Conservation (phyloP, 1,140 invertebrate species). For the Lucilia cuprina region DNA sequence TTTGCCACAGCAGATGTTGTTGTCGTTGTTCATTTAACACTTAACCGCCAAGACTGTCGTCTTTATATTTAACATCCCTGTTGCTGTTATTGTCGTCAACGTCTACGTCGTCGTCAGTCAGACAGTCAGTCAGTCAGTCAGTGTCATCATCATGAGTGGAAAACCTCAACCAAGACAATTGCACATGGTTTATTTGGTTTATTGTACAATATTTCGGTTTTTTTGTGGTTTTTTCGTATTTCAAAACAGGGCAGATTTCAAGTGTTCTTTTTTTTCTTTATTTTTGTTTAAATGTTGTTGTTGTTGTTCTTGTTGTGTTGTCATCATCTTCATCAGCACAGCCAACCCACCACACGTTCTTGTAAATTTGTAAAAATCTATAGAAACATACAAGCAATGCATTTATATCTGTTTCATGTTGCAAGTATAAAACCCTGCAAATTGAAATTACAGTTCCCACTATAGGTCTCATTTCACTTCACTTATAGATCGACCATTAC, state of each 20-base stretch:
- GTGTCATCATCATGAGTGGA: neutral
- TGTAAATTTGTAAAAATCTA: neutral
- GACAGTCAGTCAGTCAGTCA: no score
- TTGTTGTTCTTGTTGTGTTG: neutral
- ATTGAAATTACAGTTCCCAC: no score
- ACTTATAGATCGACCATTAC: no score
- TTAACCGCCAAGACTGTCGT: neutral
- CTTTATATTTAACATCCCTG: neutral
- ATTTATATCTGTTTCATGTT: no score
- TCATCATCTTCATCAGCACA: neutral
- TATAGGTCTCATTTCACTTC: no score
- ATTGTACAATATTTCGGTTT: neutral
- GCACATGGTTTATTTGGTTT: neutral
- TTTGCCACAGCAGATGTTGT: neutral
- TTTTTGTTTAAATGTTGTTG: no score
- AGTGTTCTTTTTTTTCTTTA: neutral
- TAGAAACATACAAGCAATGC: no score
- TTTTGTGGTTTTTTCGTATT: neutral
- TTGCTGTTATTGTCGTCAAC: neutral
- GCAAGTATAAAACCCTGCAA: no score
- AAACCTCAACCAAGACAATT: neutral
- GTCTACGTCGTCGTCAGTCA: neutral
- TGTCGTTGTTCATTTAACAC: neutral
- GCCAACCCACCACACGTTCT: neutral
- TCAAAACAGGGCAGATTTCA: neutral